Base-by-base conservation (phyloP, 2,888 invertebrate species). In the Athalia circularis region DNA sequence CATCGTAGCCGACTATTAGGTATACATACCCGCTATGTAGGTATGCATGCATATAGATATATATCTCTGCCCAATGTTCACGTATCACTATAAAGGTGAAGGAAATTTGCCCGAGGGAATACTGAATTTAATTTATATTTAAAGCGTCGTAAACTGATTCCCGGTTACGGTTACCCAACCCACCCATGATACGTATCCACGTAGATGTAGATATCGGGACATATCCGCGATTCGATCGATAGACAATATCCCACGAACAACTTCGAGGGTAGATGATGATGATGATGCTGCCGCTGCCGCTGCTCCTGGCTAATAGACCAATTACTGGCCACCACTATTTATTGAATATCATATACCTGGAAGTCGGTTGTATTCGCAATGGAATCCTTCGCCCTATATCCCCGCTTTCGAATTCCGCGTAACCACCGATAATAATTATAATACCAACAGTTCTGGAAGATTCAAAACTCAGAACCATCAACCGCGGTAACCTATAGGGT, bases 141-240 rank as follows among this genome's bases (percentile, higher is more conserved):
- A 75, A 75, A 75, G 29, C 75, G 75, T 75, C 50, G 62, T 62
- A 62, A 75, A 75, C 62, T 75, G 75, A 62, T 75, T 64, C 62
- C 75, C 62, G 62, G 29, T 29, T 9, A 29, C 47, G n/a, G 57
- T 59, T 9, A 9, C 48, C 62, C 9, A 29, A 29, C 29, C 29
- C 29, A 29, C 29, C 29, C 29, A 29, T 29, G 29, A 29, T 29
- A 29, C 29, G 29, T 29, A 13, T 62, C 11, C 54, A 54, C 7
- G 11, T 4, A 6, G n/a, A 54, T n/a, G 54, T 47, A 57, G 45
- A 59, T 72, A 72, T 72, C 72, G 59, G 57, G 43, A 29, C 54
- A 7, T 9, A 9, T n/a, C 54, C 43, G 47, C 9, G 8, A 54
- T 54, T 68, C 72, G 57, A 72, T 72, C 72, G 72, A 72, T 59